Base-by-base conservation (phyloP, 2,797 vertebrate species). In the Mareca penelope region DNA sequence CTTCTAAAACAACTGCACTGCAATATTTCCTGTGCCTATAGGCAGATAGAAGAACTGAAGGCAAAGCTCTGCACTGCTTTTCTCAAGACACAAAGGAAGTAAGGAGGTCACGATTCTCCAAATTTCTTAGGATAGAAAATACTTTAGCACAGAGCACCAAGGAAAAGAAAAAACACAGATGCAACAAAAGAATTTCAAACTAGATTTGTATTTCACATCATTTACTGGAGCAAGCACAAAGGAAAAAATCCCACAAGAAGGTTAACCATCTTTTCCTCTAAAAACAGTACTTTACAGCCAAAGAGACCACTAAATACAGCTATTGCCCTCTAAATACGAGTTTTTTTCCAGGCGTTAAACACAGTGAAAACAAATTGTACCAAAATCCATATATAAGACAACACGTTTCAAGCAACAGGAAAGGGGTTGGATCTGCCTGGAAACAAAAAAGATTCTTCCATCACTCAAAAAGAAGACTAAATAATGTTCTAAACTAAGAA, bases 281-380 rank as follows among this genome's bases (percentile, higher is more conserved):
- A 88, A 77, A 46, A 86, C 57, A 79, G 92, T 39, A 64, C 84
- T 21, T 94, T 79, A 81, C 39, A 56, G 68, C 67, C 94, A 94
- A 93, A 93, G 70, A 86, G 57, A 94, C 91, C 94, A 92, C 95
- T 88, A 96, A 93, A 44, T 92, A 87, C 64, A 90, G 80, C 50
- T 70, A 29, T 1, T 75, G 86, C 48, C 44, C 83, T 93, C 88
- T 88, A 93, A 96, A 80, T 75, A 96, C 50, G 82, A 59, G 23
- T 8, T 28, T 86, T 88, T 83, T 18, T 22, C 33, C 70, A 61
- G 9, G 56, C 85, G 78, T 52, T 85, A 94, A 94, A 94, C 88
- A 79, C 80, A 79, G 37, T 4, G 73, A 15, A 88, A 92, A 81
- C 59, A 89, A 91, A 80, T 9, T 37, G 1, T 22, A 29, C 57